These are phyloP conservation scores for Rhopalosiphum maidis DNA, from an alignment of 1,140 invertebrate species.

Conservation along the genomic window DNA sequence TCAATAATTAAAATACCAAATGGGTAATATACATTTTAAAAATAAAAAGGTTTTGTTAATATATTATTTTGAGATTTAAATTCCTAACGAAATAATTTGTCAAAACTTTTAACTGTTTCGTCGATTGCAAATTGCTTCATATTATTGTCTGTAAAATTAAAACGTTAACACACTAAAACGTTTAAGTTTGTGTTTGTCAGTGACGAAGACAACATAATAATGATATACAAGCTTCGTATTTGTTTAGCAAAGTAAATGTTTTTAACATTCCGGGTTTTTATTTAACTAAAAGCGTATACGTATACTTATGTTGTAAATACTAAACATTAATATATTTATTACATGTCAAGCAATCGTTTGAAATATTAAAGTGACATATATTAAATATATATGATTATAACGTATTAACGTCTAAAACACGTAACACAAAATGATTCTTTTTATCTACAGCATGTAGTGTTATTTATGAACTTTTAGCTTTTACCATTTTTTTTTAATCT, in stretches of 20 bases:
- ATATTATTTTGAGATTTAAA: not conserved
- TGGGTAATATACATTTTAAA: not conserved
- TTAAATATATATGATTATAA: not conserved
- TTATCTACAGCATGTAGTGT: not conserved
- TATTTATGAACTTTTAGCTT: not conserved
- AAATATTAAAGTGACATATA: not conserved
- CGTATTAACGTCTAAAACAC: not conserved
- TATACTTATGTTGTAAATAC: not conserved
- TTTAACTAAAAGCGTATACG: not conserved
- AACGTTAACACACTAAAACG: not conserved
- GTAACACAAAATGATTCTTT: not conserved
- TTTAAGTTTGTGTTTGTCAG: not conserved
- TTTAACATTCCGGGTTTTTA: not conserved
- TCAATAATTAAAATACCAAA: not conserved
- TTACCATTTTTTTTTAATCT: not conserved
- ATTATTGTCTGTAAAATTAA: not conserved
- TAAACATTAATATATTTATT: constrained; percentile 9
- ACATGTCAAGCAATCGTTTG: not conserved
- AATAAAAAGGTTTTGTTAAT: not conserved
- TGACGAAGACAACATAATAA: not conserved
- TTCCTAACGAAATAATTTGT: not conserved
- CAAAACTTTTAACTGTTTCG: not conserved
- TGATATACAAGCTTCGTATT: not conserved
- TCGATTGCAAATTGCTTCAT: not conserved
- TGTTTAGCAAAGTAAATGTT: constrained; percentile 5